Percentiles rank a stretch among this genome's conserved stretches.
phyloP scores from a whole-genome alignment of 2,797 vertebrate species.

The Triplophysa bombifrons region DNA sequence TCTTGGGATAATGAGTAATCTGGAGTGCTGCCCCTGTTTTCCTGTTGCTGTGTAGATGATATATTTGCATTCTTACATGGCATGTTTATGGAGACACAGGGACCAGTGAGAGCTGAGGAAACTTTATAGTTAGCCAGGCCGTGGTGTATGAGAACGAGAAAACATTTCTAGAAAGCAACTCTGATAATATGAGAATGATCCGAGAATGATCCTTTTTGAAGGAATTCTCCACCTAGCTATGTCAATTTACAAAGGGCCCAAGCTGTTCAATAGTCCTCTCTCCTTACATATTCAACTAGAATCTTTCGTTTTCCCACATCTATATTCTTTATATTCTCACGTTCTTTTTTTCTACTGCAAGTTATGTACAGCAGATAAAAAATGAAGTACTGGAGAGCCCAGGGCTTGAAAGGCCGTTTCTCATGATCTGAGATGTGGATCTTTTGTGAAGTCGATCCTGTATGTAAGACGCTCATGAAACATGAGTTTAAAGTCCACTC shows the following conservation, averaged over 20 bases:
- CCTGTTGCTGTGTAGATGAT: conserved; percentile 55
- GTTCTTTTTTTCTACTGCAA: not conserved
- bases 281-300: not conserved
- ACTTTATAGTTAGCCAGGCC: not conserved
- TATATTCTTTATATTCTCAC: not conserved
- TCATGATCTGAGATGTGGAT: conserved; percentile 44
- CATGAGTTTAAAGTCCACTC: not conserved
- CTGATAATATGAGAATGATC: not conserved
- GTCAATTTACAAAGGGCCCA: no score
- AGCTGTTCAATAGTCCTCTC: not conserved
- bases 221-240: no score
- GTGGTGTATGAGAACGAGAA: not conserved
- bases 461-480: conserved; percentile 41
- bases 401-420: not conserved
- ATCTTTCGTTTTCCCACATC: not conserved
- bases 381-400: not conserved
- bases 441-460: conserved; percentile 40
- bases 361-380: not conserved
- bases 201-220: not conserved
- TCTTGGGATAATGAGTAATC: conserved; percentile 11
- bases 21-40: conserved; percentile 32
- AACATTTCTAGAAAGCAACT: not conserved
- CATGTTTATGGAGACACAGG: conserved; percentile 64
- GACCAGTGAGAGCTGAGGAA: conserved; percentile 31
- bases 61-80: conserved; percentile 66